Evolutionary conservation across 2,888 invertebrate genomes (phyloP).

Genomic region (Pseudanteris insignis): DNA sequence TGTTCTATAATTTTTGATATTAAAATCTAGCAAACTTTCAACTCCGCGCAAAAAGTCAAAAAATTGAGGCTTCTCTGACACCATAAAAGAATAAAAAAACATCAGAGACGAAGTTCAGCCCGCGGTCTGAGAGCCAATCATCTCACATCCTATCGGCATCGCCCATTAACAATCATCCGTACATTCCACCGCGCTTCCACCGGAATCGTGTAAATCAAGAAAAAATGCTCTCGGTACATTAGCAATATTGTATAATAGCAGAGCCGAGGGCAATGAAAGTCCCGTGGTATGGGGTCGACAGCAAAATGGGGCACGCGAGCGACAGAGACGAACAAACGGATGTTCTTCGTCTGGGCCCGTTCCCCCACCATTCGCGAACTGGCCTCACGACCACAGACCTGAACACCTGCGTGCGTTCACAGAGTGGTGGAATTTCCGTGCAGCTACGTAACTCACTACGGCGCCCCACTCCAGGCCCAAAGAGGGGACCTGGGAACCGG

Average conservation of each 20-base stretch:
- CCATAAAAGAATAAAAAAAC: constrained; percentile 25
- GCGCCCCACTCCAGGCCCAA: constrained; percentile 58
- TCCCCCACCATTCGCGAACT: neutral
- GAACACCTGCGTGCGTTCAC: constrained; percentile 37
- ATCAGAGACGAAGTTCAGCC: neutral
- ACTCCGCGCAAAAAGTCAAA: neutral
- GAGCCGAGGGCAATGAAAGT: constrained; percentile 47
- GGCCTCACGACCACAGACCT: constrained; percentile 22
- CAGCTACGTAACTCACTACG: constrained; percentile 47
- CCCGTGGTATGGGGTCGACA: constrained; percentile 40
- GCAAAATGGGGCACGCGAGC: constrained; percentile 36
- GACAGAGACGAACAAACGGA: constrained; percentile 14
- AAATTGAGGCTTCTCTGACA: constrained; percentile 21
- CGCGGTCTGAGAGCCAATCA: constrained; percentile 4
- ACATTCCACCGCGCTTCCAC: constrained; percentile 39
- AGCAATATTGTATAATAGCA: constrained; percentile 44
- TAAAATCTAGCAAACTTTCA: no score
- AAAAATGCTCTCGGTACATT: constrained; percentile 45
- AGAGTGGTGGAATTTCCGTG: constrained; percentile 43
- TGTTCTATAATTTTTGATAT: no score
- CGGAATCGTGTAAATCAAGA: constrained; percentile 28
- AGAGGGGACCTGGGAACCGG: constrained; percentile 57
- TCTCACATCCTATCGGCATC: constrained; percentile 15
- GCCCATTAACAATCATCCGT: constrained; percentile 38
- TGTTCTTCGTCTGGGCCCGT: constrained; percentile 1